Evolutionary conservation across 2,888 invertebrate genomes (phyloP), one percentile per base, ranked within the genome.

Genomic region (Rutpela maculata): DNA sequence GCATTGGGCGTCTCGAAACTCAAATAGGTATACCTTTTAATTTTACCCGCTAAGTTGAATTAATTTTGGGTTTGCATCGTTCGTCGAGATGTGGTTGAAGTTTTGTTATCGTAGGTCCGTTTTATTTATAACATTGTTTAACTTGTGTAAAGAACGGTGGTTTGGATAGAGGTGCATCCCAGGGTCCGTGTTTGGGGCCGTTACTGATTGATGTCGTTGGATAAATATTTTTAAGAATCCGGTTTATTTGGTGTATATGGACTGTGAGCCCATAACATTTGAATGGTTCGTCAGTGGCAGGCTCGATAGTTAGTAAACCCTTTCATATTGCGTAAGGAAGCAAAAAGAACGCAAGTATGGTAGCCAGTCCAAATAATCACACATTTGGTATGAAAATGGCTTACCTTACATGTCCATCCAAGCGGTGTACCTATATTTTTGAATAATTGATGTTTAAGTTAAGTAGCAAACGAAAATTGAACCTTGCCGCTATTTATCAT

Each of bases 1-100:
- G 92, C 93, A 82, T 90, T 92, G 88, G 89, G 92, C n/a, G 88
- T 92, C 10, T 91, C 92, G 0, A 86, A 90, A 84, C 86, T 90
- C 67, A 90, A 90, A 84, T 90, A 90, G 87, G 83, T 75, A 60
- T 81, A 72, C 74, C n/a, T 62, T 35, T 50, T 12, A 11, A n/a
- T 11, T 19, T 35, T 31, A 65, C 22, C 22, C n/a, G 4, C 43
- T 19, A n/a, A 60, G 50, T 60, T 68, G 22, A 18, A 50, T 43
- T 59, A 38, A 35, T 35, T 69, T 56, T 55, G n/a, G 19, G 56
- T 57, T 35, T 5, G 50, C 26, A 35, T 38, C 69, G 19, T 56
- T 17, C 19, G 10, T 56, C 43, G 65, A 19, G 43, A 50, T 43
- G 19, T 43, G 65, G 43, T 65, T 19, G 43, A 65, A 11, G 43